Conservation (phyloP, 2,888 invertebrate genomes). For the Tenthredo distinguenda region DNA sequence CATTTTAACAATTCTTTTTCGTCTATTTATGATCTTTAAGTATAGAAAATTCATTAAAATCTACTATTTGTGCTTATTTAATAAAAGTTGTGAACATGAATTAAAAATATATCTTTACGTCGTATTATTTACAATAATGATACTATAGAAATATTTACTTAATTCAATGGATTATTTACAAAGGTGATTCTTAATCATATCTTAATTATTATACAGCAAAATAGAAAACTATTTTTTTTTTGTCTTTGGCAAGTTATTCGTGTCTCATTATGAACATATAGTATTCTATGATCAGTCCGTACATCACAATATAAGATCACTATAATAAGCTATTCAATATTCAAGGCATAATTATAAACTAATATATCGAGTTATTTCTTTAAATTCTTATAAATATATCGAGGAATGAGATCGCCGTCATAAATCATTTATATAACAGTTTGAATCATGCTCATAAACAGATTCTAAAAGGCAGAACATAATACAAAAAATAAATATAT, state of each 20-base stretch:
- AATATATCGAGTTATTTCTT: neutral
- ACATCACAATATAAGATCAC: neutral
- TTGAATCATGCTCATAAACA: neutral
- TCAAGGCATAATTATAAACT: neutral
- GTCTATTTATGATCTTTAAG: neutral
- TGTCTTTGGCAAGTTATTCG: slow-evolving; percentile 40
- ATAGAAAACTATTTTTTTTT: neutral
- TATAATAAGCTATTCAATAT: neutral
- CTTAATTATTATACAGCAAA: neutral
- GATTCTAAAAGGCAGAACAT: neutral
- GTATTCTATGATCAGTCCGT: neutral
- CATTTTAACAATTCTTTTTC: neutral
- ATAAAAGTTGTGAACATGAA: slow-evolving; percentile 15
- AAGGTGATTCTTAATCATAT: neutral
- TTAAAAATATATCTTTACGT: slow-evolving; percentile 17
- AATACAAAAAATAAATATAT: neutral
- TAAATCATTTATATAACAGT: neutral
- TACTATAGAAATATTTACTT: slow-evolving; percentile 23
- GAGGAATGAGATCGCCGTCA: slow-evolving; percentile 17
- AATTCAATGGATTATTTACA: slow-evolving; percentile 25
- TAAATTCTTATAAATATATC: slow-evolving; percentile 16
- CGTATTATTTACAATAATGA: slow-evolving; percentile 45
- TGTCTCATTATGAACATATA: neutral
- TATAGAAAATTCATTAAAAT: neutral
- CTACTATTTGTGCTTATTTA: neutral